Evolutionary conservation across 30 jellyfish, hydroid and myxozoan species (phyloP).

Genomic region (Mastigias papua): DNA sequence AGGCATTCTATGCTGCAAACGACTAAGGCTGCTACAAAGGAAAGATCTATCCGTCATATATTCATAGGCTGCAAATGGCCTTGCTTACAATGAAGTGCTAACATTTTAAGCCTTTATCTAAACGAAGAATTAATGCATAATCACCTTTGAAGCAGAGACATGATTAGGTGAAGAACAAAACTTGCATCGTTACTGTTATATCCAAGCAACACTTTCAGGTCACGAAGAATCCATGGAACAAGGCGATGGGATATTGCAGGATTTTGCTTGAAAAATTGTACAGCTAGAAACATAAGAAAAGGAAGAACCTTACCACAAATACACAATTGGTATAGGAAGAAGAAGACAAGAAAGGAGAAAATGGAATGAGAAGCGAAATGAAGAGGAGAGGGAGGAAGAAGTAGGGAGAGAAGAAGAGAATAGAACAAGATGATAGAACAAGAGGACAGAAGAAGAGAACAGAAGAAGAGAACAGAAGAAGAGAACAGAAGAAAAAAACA

Average conservation of each 20-base stretch:
- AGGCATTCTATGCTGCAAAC: background rate
- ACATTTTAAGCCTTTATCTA: background rate
- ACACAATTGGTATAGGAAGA: background rate
- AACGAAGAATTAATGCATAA: background rate
- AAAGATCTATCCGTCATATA: background rate
- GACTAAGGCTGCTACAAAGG: background rate
- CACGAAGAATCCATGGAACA: constrained; percentile 96
- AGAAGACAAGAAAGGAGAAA: background rate
- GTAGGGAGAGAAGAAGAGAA: background rate
- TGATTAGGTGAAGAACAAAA: constrained; percentile 80
- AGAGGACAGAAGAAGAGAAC: background rate
- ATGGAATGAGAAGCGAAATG: background rate
- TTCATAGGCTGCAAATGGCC: background rate
- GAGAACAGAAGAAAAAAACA: background rate
- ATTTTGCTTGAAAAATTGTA: constrained; percentile 71
- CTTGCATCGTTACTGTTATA: constrained; percentile 62
- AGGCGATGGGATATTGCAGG: constrained; percentile 90
- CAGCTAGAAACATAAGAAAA: constrained; percentile 50
- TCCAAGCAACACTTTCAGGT: constrained; percentile 76
- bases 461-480: background rate
- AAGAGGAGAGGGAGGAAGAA: background rate
- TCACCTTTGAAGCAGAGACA: constrained; percentile 79
- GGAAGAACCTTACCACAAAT: background rate
- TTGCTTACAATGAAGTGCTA: background rate
- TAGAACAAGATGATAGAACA: too few species aligned